Evolutionary conservation across 2,888 invertebrate genomes (phyloP), one percentile per base, ranked within the genome.

Genomic region (Achlya flavicornis): DNA sequence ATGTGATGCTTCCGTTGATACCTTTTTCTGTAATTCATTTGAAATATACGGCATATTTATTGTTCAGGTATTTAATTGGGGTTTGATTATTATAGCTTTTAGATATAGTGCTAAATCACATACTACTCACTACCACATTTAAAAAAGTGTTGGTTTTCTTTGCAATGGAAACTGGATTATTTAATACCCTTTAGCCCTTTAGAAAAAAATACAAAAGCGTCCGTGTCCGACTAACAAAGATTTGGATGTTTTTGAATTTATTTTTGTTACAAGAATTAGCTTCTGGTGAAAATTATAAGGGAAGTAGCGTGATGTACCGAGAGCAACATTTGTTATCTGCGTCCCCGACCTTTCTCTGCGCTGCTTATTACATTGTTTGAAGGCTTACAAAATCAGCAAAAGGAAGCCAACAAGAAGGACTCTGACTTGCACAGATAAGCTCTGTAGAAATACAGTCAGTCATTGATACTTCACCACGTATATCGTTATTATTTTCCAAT

Each of bases 91-190:
- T 48, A 48, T 48, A 5, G 7, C 48, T 26, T 26, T 7, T 5
- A 8, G 7, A 7, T 16, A 48, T 16, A 5, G 16, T 16, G 48
- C 16, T 46, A n/a, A 46, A 32, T 58, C 8, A 33, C 19, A 19
- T 41, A 41, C 41, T 58, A 16, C 38, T 38, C 16, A 14, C 38
- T 35, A 11, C 16, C 10, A 8, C 14, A 14, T 16, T 16, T 8
- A 16, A 7, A 16, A 48, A 48, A 7, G 48, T 7, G 8, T 48
- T 74, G 66, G 67, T 80, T 76, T 43, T 62, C 67, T 66, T 67
- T 72, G 69, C 77, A 78, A 77, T 67, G 65, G 74, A 72, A 69
- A 63, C 66, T 58, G 57, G 68, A 64, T 73, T 67, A 72, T 74
- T 66, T 73, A 74, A 66, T 72, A n/a, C n/a, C n/a, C n/a, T n/a